Conservation (phyloP, 2,113 vertebrate genomes). For the Elaphurus davidianus region DNA sequence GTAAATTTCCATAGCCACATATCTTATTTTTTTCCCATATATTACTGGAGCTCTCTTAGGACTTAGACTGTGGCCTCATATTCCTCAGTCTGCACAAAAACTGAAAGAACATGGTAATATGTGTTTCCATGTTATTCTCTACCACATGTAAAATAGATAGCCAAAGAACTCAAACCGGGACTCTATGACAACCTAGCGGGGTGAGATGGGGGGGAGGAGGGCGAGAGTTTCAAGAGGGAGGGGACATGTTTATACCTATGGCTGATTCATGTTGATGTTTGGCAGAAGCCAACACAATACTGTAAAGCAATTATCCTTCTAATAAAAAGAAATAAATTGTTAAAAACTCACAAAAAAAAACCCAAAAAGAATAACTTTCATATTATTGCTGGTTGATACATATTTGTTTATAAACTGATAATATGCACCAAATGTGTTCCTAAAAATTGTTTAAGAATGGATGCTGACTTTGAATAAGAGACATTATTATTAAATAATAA, state of each 20-base stretch:
- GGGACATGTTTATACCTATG: neutral
- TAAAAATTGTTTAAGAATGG: neutral
- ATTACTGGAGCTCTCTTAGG: neutral
- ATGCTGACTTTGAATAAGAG: neutral
- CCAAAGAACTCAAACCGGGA: neutral
- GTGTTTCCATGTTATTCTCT: neutral
- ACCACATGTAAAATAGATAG: neutral
- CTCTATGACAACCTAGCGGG: neutral
- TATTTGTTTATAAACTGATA: neutral
- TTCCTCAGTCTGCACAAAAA: neutral
- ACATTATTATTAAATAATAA: neutral
- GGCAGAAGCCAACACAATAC: neutral
- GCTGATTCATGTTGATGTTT: neutral
- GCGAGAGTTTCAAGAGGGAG: neutral
- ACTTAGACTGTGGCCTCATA: neutral
- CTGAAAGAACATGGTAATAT: neutral
- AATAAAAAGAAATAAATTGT: neutral
- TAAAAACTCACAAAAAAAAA: accelerated
- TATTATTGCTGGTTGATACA: neutral
- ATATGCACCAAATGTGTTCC: neutral
- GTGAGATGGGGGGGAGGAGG: neutral
- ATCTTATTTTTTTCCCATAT: neutral
- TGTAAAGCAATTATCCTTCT: neutral
- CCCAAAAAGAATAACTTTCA: neutral
- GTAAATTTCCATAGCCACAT: neutral